Percentiles rank a stretch among this genome's conserved stretches.
These are phyloP conservation scores for Pipa parva DNA, from an alignment of 2,113 vertebrate species.

Conservation along the genomic window DNA sequence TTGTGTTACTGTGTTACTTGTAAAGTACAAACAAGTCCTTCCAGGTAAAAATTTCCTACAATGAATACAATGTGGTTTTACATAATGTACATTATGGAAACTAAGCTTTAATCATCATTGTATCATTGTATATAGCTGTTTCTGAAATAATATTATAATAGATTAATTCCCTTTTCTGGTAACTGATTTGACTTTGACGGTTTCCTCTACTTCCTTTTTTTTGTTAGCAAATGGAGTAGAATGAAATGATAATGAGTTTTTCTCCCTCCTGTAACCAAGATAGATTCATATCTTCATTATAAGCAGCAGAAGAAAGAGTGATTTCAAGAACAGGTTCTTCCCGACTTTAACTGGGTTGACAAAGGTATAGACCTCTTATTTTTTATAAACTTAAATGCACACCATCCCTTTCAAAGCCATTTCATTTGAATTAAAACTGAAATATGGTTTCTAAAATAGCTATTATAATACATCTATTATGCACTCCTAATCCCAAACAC, in stretches of 20 bases:
- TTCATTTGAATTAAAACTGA: too few species aligned
- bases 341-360: background rate
- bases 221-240: background rate
- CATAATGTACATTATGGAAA: background rate
- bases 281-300: conserved; percentile 1
- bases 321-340: background rate
- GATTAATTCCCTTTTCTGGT: background rate
- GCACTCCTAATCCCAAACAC: too few species aligned
- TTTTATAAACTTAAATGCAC: too few species aligned
- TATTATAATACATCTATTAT: too few species aligned
- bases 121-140: background rate
- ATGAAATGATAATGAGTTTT: conserved; percentile 2
- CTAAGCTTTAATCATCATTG: background rate
- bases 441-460: too few species aligned
- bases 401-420: too few species aligned
- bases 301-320: background rate
- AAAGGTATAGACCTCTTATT: too few species aligned
- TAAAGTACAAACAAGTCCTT: too few species aligned
- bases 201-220: background rate
- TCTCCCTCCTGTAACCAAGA: background rate
- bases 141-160: background rate
- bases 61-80: too few species aligned
- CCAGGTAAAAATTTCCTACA: too few species aligned
- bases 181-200: background rate
- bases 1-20: too few species aligned